Conservation (phyloP, 2,797 vertebrate genomes). For the Myotis findleyi region DNA sequence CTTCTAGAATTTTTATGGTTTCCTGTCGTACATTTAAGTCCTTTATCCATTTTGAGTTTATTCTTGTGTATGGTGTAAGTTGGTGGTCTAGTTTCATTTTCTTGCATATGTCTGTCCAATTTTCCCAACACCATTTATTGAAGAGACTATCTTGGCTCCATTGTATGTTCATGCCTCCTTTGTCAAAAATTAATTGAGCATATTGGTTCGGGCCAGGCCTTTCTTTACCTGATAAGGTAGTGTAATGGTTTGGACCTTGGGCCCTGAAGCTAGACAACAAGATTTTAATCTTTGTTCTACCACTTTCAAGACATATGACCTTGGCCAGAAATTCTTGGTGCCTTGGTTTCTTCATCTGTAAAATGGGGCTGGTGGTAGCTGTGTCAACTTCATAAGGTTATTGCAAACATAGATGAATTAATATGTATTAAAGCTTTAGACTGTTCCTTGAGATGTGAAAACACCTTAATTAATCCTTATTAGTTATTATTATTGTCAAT, state of each 20-base stretch:
- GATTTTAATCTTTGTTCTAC: background rate
- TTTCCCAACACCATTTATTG: too few species aligned
- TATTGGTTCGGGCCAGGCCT: background rate
- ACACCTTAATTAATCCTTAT: background rate
- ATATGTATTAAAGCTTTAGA: background rate
- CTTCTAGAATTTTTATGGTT: too few species aligned
- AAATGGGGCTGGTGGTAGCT: background rate
- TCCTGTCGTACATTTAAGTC: too few species aligned
- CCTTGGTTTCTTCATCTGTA: conserved; percentile 34
- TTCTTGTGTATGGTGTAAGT: too few species aligned
- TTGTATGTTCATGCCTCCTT: too few species aligned
- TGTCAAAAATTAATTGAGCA: too few species aligned
- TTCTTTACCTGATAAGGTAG: background rate
- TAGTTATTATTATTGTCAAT: background rate
- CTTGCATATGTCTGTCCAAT: too few species aligned
- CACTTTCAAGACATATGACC: background rate
- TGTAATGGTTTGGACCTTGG: background rate
- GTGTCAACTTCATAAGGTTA: background rate
- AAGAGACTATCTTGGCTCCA: too few species aligned
- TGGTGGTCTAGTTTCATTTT: too few species aligned
- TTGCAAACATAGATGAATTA: background rate
- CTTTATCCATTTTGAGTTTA: too few species aligned
- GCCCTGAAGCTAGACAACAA: background rate
- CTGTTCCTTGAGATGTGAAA: background rate
- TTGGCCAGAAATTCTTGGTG: conserved; percentile 37